A percentile compares a stretch with the other conserved stretches of the same genome.
These are phyloP conservation scores for Palythoa grandis DNA, from an alignment of 92 coral and sea anemone genomes.

Conservation along the genomic window DNA sequence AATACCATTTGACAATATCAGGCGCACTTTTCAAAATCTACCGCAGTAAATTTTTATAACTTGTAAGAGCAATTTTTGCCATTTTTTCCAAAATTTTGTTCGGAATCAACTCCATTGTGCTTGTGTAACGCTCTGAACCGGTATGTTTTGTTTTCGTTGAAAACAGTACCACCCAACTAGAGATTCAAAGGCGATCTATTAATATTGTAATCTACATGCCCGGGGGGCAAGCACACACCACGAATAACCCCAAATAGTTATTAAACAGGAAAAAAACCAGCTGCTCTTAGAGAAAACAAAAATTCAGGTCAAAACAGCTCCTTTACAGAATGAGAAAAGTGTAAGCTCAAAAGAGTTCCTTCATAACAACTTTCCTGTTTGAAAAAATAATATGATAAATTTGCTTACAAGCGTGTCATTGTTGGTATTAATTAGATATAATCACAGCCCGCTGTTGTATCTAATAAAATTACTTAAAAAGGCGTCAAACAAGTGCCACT, in stretches of 20 bases:
- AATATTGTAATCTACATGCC: constrained; percentile 52
- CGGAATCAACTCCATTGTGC: constrained; percentile 18
- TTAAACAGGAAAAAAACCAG: constrained; percentile 42
- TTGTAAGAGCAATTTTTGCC: neutral
- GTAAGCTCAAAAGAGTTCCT: neutral
- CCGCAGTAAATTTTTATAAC: too few relatives aligned
- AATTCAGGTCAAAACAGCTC: constrained; percentile 28
- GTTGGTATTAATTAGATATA: constrained; percentile 61
- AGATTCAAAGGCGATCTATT: constrained; percentile 45
- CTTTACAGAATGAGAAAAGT: neutral
- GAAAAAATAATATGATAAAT: neutral
- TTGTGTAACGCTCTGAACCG: constrained; percentile 2
- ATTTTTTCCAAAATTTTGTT: neutral
- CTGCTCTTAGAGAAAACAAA: constrained; percentile 41
- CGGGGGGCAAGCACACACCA: constrained; percentile 47
- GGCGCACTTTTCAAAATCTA: neutral
- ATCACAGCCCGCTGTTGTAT: constrained; percentile 76
- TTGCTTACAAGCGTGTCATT: constrained; percentile 55
- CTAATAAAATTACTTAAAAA: constrained; percentile 81
- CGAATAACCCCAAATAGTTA: constrained; percentile 45
- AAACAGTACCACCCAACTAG: constrained; percentile 23
- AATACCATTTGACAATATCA: neutral
- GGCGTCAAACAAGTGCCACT: constrained; percentile 77
- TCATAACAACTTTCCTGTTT: neutral
- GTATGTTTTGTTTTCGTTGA: constrained; percentile 39